Evolutionary conservation across 2,113 vertebrate genomes (phyloP).

Genomic region (Suncus etruscus): DNA sequence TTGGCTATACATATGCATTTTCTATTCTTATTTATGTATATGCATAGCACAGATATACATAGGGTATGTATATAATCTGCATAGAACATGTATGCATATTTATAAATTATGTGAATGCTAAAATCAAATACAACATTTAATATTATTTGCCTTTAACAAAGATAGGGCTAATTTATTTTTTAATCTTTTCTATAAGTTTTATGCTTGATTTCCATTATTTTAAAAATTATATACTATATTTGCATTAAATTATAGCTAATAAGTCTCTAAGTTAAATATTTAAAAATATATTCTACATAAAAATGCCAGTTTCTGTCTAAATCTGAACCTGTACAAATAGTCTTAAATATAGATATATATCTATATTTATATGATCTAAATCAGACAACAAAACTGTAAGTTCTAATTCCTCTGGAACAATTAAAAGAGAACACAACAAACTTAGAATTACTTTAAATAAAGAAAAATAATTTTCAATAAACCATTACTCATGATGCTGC

Average conservation of each 20-base stretch:
- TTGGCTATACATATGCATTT: no score
- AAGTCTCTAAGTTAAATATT: not conserved
- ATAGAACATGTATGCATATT: not conserved
- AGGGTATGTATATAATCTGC: no score
- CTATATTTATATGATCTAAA: not conserved
- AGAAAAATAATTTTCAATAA: not conserved
- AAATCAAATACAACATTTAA: not conserved
- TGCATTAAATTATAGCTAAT: not conserved
- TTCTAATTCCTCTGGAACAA: not conserved
- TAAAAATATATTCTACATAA: not conserved
- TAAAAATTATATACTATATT: not conserved
- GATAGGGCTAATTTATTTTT: no score
- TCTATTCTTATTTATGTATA: rapidly evolving
- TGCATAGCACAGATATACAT: not conserved
- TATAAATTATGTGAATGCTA: not conserved
- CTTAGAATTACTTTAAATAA: not conserved
- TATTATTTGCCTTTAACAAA: not conserved
- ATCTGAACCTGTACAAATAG: not conserved
- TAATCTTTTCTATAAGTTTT: not conserved
- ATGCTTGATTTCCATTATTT: not conserved
- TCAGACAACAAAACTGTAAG: not conserved
- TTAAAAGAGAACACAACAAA: not conserved
- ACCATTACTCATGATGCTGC: not conserved
- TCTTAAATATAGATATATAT: not conserved
- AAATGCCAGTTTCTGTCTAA: not conserved